phyloP scores from a whole-genome alignment of 2,113 vertebrate species.

The Ploceus nigricollis region DNA sequence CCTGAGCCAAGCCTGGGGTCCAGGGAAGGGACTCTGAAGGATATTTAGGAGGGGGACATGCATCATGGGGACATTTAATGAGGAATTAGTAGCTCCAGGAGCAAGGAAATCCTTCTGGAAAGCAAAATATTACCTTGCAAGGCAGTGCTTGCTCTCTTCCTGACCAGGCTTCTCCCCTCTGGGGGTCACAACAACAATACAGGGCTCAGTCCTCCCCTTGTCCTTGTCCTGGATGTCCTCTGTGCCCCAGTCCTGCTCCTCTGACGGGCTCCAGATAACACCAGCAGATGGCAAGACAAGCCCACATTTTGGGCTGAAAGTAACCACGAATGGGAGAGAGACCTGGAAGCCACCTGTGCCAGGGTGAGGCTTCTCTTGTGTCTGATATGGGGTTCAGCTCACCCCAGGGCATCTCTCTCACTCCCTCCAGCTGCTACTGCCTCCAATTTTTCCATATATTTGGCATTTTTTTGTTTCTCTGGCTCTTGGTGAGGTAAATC shows the following conservation, averaged over 20 bases:
- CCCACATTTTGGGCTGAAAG: neutral
- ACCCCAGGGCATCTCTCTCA: neutral
- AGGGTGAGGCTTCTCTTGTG: neutral
- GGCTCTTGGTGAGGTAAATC: rapidly evolving
- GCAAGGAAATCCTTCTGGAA: neutral
- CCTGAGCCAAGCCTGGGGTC: neutral
- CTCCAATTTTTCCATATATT: neutral
- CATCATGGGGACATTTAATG: rapidly evolving
- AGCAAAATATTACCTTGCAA: neutral
- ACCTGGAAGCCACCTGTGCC: neutral
- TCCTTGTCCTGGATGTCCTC: neutral
- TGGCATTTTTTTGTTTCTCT: neutral
- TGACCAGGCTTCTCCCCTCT: rapidly evolving
- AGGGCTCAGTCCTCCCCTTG: neutral
- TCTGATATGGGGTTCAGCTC: neutral
- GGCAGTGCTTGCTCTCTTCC: neutral
- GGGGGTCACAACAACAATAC: neutral
- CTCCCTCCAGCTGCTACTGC: neutral
- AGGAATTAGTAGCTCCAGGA: neutral
- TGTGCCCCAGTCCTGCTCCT: neutral
- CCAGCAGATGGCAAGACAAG: constrained; percentile 50
- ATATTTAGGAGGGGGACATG: neutral
- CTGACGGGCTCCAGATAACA: rapidly evolving
- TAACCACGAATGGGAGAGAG: neutral
- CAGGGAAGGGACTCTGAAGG: neutral